Percentiles rank a stretch among this genome's conserved stretches.
These are phyloP conservation scores for Leptobrachium leishanense DNA, from an alignment of 2,113 vertebrate genomes.

Conservation along the genomic window DNA sequence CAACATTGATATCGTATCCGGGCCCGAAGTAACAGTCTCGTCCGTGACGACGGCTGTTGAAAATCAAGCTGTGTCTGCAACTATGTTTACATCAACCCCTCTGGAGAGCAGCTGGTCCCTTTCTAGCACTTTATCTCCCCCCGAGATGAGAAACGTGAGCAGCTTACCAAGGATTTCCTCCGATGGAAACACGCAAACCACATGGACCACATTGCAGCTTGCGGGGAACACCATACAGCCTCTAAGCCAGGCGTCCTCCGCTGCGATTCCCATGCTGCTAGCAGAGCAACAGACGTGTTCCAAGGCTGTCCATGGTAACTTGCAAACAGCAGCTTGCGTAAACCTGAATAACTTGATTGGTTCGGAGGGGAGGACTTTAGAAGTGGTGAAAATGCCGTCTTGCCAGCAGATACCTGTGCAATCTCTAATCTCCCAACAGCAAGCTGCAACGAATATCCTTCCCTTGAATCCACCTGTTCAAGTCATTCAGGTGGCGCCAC, in stretches of 20 bases:
- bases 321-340: slow-evolving; percentile 55
- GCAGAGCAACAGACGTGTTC: slow-evolving; percentile 57
- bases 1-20: slow-evolving; percentile 52
- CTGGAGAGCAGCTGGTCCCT: slow-evolving; percentile 68
- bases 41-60: slow-evolving; percentile 45
- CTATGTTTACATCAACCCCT: slow-evolving; percentile 58
- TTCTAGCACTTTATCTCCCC: slow-evolving; percentile 63
- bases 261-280: slow-evolving; percentile 62
- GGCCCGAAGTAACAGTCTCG: neutral
- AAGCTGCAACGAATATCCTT: slow-evolving; percentile 72
- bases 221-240: slow-evolving; percentile 92
- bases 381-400: slow-evolving; percentile 70
- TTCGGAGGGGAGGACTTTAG: slow-evolving; percentile 66
- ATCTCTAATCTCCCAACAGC: slow-evolving; percentile 68
- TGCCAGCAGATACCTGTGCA: slow-evolving; percentile 79
- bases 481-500: slow-evolving; percentile 88
- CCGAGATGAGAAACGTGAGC: slow-evolving; percentile 69
- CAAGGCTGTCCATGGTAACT: slow-evolving; percentile 49
- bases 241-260: slow-evolving; percentile 77
- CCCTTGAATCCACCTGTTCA: slow-evolving; percentile 93
- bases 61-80: slow-evolving; percentile 57
- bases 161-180: slow-evolving; percentile 73
- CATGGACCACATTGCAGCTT: slow-evolving; percentile 93
- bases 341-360: slow-evolving; percentile 63
- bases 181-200: slow-evolving; percentile 90